These are phyloP conservation scores for Epinotia demarniana DNA, from an alignment of 2,888 invertebrate genomes.

Conservation along the genomic window DNA sequence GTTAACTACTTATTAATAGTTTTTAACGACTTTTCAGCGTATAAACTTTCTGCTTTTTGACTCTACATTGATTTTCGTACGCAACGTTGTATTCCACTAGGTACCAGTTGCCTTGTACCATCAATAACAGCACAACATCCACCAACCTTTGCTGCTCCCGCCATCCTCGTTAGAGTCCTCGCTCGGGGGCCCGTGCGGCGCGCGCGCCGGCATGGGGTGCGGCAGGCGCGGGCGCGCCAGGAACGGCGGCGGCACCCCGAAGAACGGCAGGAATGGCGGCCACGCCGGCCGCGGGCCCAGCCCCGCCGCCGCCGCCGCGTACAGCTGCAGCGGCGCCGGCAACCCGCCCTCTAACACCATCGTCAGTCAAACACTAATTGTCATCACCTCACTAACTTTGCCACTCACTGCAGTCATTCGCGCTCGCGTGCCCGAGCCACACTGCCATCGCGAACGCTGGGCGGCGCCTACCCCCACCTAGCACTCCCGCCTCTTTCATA, in stretches of 20 bases:
- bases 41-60: too few relatives aligned
- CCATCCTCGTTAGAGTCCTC: constrained; percentile 84
- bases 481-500: constrained; percentile 82
- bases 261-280: constrained; percentile 86
- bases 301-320: constrained; percentile 88
- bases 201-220: constrained; percentile 72
- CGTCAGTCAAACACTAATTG: constrained; percentile 35
- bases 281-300: constrained; percentile 83
- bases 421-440: constrained; percentile 61
- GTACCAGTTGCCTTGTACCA: too few relatives aligned
- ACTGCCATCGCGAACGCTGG: constrained; percentile 80
- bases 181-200: constrained; percentile 81
- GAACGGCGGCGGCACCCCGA: constrained; percentile 85
- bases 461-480: constrained; percentile 75
- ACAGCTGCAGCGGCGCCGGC: constrained; percentile 88
- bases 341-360: constrained; percentile 88
- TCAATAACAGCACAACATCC: background rate
- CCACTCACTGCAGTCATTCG: constrained; percentile 8
- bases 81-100: too few relatives aligned
- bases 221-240: constrained; percentile 77
- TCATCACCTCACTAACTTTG: background rate
- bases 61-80: too few relatives aligned
- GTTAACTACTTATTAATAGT: too few relatives aligned
- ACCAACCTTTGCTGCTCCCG: constrained; percentile 79
- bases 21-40: too few relatives aligned